Evolutionary conservation across 2,888 invertebrate genomes (phyloP).

Genomic region (Cheilosia urbana): DNA sequence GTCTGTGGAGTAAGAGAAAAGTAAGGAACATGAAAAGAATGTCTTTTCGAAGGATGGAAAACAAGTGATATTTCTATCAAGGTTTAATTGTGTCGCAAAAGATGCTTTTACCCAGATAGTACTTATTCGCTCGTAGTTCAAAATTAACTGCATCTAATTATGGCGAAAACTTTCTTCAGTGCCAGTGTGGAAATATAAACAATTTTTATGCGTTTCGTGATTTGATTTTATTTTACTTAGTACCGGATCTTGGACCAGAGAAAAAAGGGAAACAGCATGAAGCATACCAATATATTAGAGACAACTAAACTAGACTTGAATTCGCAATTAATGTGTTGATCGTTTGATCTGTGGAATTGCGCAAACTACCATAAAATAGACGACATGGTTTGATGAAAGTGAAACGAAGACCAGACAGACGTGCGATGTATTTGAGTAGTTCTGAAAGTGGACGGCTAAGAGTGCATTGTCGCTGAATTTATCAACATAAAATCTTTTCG

Average conservation of each 20-base stretch:
- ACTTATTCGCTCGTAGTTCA: background rate
- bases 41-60: conserved; percentile 17
- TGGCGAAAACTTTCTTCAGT: conserved; percentile 52
- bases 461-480: too few relatives aligned
- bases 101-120: conserved; percentile 24
- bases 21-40: conserved; percentile 38
- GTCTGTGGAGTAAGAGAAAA: conserved; percentile 78
- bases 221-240: conserved; percentile 47
- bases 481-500: too few relatives aligned
- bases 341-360: conserved; percentile 1
- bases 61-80: conserved; percentile 33
- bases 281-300: conserved; percentile 6
- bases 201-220: conserved; percentile 47
- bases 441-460: too few relatives aligned
- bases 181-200: conserved; percentile 52
- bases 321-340: conserved; percentile 43
- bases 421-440: too few relatives aligned
- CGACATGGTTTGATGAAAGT: conserved; percentile 14
- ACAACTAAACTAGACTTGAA: conserved; percentile 40
- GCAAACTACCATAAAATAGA: background rate
- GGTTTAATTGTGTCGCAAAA: background rate
- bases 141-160: conserved; percentile 37
- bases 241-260: conserved; percentile 58
- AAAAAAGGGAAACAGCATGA: conserved; percentile 41
- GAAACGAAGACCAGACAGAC: background rate